phyloP scores from a whole-genome alignment of 2,797 vertebrate species.

The Melanogrammus aeglefinus region DNA sequence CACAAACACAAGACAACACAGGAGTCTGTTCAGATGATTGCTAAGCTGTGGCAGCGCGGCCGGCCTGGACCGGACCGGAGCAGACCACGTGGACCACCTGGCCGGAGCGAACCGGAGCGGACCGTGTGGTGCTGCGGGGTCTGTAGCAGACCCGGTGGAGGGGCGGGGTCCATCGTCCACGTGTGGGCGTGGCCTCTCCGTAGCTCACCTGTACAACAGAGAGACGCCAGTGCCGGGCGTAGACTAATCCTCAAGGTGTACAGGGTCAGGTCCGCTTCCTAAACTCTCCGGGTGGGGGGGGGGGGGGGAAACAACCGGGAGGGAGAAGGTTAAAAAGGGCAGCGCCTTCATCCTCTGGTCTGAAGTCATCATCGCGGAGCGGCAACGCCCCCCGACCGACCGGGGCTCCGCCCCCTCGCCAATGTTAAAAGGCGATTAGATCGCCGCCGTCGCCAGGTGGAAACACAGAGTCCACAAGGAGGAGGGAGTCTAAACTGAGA shows the following conservation, averaged over 20 bases:
- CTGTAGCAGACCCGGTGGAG: too few relatives aligned
- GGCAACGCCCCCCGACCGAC: too few relatives aligned
- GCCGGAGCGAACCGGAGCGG: too few relatives aligned
- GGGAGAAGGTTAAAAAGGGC: conserved; percentile 3
- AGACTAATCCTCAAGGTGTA: neutral
- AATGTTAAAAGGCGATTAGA: conserved; percentile 44
- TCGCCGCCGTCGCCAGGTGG: conserved; percentile 32
- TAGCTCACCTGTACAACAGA: too few relatives aligned
- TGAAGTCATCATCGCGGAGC: conserved; percentile 50
- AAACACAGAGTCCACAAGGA: conserved; percentile 25
- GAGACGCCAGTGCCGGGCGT: too few relatives aligned
- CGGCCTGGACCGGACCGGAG: too few relatives aligned
- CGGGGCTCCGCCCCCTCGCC: neutral
- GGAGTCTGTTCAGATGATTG: neutral
- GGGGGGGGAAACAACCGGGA: too few relatives aligned
- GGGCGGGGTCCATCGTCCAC: too few relatives aligned
- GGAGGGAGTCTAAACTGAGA: neutral
- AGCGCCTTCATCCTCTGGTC: conserved; percentile 29
- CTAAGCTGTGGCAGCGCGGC: neutral
- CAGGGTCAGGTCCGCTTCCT: neutral
- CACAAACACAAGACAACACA: conserved; percentile 21
- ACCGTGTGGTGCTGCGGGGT: too few relatives aligned
- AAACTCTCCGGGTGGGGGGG: neutral
- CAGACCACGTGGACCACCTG: too few relatives aligned
- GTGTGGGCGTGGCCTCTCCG: too few relatives aligned